Percentiles rank a stretch among this genome's conserved stretches.
Evolutionary conservation across 92 coral and sea anemone species (phyloP).

Genomic region (Palythoa grandis): DNA sequence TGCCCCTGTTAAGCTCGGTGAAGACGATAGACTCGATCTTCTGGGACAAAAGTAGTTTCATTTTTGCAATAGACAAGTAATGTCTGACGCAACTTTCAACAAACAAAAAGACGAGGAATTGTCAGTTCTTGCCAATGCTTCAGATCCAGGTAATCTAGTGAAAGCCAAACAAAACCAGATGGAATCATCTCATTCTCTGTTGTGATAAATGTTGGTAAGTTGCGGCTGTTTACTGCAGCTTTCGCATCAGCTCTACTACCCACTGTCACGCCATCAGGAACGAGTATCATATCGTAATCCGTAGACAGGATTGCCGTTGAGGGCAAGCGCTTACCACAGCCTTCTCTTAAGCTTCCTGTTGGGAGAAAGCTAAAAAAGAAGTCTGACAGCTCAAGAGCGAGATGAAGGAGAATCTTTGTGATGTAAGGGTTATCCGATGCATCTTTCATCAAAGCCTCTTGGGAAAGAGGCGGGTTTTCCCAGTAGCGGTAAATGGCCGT

Average conservation of each 20-base stretch:
- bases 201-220: constrained; percentile 1
- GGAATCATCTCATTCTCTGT: constrained; percentile 4
- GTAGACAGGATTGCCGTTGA: too few species aligned
- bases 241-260: not conserved
- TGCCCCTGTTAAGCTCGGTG: not conserved
- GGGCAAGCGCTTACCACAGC: too few species aligned
- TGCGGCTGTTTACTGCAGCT: not conserved
- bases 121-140: constrained; percentile 19
- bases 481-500: too few species aligned
- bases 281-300: not conserved
- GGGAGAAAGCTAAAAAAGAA: too few species aligned
- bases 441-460: too few species aligned
- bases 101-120: constrained; percentile 10
- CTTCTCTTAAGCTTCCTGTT: too few species aligned
- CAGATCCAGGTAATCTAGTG: constrained; percentile 10
- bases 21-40: not conserved
- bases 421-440: too few species aligned
- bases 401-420: too few species aligned
- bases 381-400: too few species aligned
- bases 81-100: not conserved
- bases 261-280: constrained; percentile 35
- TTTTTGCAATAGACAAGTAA: not conserved
- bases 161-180: constrained; percentile 38
- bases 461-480: too few species aligned
- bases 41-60: not conserved